Conservation (phyloP, 1,140 invertebrate genomes). For the Trichogramma pretiosum region DNA sequence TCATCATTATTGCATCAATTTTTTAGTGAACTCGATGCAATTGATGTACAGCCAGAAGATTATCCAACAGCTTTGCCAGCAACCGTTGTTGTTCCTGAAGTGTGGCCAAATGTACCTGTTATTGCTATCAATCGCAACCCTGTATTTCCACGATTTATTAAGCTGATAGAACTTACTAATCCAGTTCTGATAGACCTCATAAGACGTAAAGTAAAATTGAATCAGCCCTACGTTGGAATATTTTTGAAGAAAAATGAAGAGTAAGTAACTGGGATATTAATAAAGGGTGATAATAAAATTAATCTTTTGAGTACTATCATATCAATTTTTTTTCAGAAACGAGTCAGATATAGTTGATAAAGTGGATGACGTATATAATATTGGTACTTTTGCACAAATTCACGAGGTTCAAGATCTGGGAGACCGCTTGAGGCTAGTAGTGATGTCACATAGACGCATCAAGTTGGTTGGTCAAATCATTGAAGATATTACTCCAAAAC, state of each 20-base stretch:
- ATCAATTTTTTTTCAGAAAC: constrained; percentile 47
- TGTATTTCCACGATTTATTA: constrained; percentile 96
- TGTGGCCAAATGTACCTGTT: constrained; percentile 91
- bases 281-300: not conserved
- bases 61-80: constrained; percentile 56
- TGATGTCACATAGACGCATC: constrained; percentile 88
- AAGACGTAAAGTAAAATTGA: constrained; percentile 86
- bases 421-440: constrained; percentile 81
- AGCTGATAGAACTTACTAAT: constrained; percentile 90
- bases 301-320: not conserved
- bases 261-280: constrained; percentile 43
- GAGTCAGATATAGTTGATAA: constrained; percentile 80
- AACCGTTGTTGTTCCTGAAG: constrained; percentile 90
- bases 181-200: constrained; percentile 83
- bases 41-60: constrained; percentile 24
- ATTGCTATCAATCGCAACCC: constrained; percentile 91
- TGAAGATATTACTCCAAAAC: constrained; percentile 55
- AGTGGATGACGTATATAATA: constrained; percentile 78
- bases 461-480: constrained; percentile 68
- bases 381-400: constrained; percentile 97
- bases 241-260: constrained; percentile 91
- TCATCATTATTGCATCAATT: not conserved
- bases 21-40: constrained; percentile 18
- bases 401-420: constrained; percentile 95
- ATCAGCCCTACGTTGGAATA: constrained; percentile 95